Evolutionary conservation across 1,140 invertebrate species (phyloP).

Genomic region (Trichomalopsis sarcophagae): DNA sequence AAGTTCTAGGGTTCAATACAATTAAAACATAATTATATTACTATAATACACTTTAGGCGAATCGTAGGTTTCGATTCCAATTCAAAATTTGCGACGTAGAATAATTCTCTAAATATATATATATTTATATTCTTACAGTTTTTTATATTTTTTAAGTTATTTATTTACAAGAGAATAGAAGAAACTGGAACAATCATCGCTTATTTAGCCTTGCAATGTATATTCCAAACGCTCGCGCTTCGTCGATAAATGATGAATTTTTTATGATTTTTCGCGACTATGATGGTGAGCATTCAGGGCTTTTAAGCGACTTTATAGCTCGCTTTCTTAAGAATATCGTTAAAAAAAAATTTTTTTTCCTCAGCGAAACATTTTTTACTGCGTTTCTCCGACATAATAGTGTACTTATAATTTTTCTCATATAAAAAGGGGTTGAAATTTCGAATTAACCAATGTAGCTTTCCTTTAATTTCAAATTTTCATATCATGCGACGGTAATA

Average conservation of each 20-base stretch:
- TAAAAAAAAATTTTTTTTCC: conserved; percentile 4
- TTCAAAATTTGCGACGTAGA: conserved; percentile 27
- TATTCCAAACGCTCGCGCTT: conserved; percentile 6
- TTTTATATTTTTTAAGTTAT: conserved; percentile 45
- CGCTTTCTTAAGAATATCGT: conserved; percentile 9
- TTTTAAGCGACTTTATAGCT: conserved; percentile 12
- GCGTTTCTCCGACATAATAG: not conserved
- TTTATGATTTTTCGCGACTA: conserved; percentile 15
- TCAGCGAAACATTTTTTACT: not conserved
- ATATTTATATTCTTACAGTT: conserved; percentile 19
- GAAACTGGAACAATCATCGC: conserved; percentile 56
- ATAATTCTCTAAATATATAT: conserved; percentile 45
- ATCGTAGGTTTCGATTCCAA: conserved; percentile 21
- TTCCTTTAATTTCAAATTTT: not conserved
- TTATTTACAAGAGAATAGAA: conserved; percentile 67
- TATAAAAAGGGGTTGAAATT: conserved; percentile 6
- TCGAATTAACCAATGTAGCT: not conserved
- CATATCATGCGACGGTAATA: not conserved
- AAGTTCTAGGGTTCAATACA: conserved; percentile 5
- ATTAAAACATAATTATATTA: conserved; percentile 31
- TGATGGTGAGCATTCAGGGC: not conserved
- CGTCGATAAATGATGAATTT: conserved; percentile 29
- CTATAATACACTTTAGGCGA: conserved; percentile 41
- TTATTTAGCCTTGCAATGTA: conserved; percentile 25
- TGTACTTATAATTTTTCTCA: not conserved